Base-by-base conservation (phyloP, 2,113 vertebrate genomes). In the Thunnus thynnus region DNA sequence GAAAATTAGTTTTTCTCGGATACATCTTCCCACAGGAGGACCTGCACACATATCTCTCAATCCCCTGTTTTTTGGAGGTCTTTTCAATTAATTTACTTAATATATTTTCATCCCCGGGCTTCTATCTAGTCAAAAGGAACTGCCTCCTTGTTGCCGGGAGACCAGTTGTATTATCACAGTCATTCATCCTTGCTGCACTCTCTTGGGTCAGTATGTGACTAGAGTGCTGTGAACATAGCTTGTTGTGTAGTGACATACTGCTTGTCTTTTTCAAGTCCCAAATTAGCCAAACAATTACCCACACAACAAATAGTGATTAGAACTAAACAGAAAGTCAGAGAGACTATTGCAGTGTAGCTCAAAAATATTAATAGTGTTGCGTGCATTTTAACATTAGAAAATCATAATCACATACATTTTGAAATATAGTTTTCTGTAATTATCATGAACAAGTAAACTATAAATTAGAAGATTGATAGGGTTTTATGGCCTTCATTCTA, bases 41-140 rank as follows among this genome's bases (percentile, higher is more conserved):
- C 30, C 27, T 36, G 70, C 63, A 60, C 64, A 80, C 71, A 82
- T 79, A 72, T 88, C 76, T 84, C 27, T 73, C 54, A 64, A 73
- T 89, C 78, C 80, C 48, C 82, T 89, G n/a, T 83, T 86, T 93
- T 85, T 57, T 54, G 27, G 12, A 48, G 0, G 68, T 85, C 55
- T 83, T 91, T 93, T 93, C 88, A 93, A 94, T 95, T 94, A 92
- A 93, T 92, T 92, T 86, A 82, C 75, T 82, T 84, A 86, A 92
- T 94, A 91, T 85, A 74, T 88, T 90, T 91, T 76, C 86, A 89
- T 93, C 86, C 86, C 86, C 71, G 67, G 69, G 75, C 84, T 91
- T 91, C 85, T 71, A 68, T 85, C 68, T 68, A 82, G 58, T 89
- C 76, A 84, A 87, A 92, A 81, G 75, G 78, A 86, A 52, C 83